These are phyloP conservation scores for Campoletis sonorensis DNA, from an alignment of 1,140 invertebrate species.

Conservation along the genomic window DNA sequence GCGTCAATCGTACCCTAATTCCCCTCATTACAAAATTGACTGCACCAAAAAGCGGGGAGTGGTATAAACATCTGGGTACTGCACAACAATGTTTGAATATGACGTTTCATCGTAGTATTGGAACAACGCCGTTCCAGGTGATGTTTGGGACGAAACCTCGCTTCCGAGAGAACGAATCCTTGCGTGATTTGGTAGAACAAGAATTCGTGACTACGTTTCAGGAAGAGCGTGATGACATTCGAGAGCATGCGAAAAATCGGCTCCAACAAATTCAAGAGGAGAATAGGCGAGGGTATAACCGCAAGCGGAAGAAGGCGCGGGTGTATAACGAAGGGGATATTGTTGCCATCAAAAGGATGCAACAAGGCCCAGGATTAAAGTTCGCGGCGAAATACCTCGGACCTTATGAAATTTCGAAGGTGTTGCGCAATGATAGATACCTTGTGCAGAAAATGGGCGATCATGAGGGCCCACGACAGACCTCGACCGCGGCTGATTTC, in stretches of 20 bases:
- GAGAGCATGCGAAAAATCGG: neutral
- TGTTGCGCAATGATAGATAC: constrained; percentile 54
- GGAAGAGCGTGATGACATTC: neutral
- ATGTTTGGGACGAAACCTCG: neutral
- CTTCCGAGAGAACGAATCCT: neutral
- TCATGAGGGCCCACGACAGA: constrained; percentile 55
- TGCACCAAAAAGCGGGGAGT: neutral
- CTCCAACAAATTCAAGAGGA: constrained; percentile 58
- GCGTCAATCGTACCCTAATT: neutral
- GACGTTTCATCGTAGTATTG: neutral
- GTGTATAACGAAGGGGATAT: constrained; percentile 51
- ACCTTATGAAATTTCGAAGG: neutral
- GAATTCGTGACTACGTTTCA: constrained; percentile 2
- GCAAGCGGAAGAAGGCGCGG: constrained; percentile 47
- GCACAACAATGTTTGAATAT: constrained; percentile 1
- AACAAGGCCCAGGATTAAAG: neutral
- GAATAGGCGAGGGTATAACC: constrained; percentile 59
- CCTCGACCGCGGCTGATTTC: constrained; percentile 57
- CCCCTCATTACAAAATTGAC: neutral
- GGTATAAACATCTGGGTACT: constrained; percentile 18
- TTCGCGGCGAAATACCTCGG: neutral
- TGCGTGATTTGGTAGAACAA: neutral
- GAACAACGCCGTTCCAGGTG: neutral
- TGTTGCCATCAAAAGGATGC: constrained; percentile 48
- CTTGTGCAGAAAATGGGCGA: constrained; percentile 56